phyloP scores from a whole-genome alignment of 2,113 vertebrate species.

The Hepsetus odoe region DNA sequence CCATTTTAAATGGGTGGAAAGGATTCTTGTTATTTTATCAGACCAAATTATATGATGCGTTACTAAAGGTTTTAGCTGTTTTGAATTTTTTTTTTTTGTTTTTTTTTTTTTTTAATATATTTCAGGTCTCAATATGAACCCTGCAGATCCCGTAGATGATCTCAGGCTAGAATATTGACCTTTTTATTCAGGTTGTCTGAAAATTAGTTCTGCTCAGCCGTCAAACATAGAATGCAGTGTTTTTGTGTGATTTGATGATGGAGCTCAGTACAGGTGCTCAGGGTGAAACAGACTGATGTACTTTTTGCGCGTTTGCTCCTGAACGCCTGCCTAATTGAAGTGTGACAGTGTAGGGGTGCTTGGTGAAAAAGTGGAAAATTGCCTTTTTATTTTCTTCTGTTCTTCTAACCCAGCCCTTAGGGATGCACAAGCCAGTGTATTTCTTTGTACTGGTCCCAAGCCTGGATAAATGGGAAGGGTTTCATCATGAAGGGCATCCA shows the following conservation, averaged over 20 bases:
- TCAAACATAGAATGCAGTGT: neutral
- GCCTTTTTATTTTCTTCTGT: too few species aligned
- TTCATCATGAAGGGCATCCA: too few species aligned
- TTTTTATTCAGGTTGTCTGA: neutral
- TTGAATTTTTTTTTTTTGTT: too few species aligned
- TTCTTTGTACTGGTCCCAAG: too few species aligned
- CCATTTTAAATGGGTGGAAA: too few species aligned
- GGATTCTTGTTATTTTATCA: too few species aligned
- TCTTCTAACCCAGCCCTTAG: too few species aligned
- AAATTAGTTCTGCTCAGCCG: neutral
- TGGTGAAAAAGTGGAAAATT: neutral
- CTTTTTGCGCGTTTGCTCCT: neutral
- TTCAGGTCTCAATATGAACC: neutral
- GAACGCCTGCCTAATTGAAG: conserved; percentile 12
- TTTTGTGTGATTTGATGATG: neutral
- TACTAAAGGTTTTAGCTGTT: too few species aligned
- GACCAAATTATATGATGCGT: too few species aligned
- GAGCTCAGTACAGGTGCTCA: neutral
- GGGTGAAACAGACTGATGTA: conserved; percentile 2
- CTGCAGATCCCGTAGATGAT: neutral
- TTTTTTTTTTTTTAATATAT: too few species aligned
- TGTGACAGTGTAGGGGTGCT: neutral
- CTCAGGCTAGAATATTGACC: neutral
- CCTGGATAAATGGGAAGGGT: too few species aligned
- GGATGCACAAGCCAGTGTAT: too few species aligned